Conservation (phyloP, 1,140 invertebrate genomes). For the Drosophila kanapiae region DNA sequence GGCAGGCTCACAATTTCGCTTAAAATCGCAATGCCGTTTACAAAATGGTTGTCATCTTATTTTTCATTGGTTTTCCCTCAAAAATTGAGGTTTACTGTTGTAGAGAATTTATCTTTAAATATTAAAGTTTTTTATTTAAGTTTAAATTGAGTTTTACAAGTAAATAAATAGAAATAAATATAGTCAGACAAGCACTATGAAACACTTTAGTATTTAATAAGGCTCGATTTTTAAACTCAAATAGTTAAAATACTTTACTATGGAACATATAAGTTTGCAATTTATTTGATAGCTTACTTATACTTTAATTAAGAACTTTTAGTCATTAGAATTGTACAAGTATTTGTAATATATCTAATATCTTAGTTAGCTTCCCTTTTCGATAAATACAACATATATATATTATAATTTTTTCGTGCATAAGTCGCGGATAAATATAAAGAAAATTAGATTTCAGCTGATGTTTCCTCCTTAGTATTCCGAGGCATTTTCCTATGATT, state of each 20-base stretch:
- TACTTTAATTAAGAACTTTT: too few species aligned
- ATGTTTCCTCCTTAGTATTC: not conserved
- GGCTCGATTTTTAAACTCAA: too few species aligned
- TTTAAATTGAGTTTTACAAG: too few species aligned
- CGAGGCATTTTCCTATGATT: not conserved
- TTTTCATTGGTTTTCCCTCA: slow-evolving; percentile 2
- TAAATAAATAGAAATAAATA: too few species aligned
- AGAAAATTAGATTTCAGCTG: not conserved
- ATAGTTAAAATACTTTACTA: too few species aligned
- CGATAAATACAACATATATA: not conserved
- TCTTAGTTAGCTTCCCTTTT: not conserved
- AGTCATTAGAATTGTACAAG: too few species aligned
- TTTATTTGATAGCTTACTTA: not conserved
- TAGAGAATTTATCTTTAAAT: not conserved
- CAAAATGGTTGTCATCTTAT: slow-evolving; percentile 36
- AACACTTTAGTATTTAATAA: too few species aligned
- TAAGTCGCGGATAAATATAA: not conserved
- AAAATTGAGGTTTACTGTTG: not conserved
- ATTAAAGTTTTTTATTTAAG: too few species aligned
- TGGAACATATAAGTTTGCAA: not conserved
- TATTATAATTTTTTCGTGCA: not conserved
- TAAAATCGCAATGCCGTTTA: slow-evolving; percentile 1
- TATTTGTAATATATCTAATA: not conserved
- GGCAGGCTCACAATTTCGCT: slow-evolving; percentile 13
- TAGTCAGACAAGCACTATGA: too few species aligned